Conservation (phyloP, 2,888 invertebrate genomes). For the Tachina grossa region DNA sequence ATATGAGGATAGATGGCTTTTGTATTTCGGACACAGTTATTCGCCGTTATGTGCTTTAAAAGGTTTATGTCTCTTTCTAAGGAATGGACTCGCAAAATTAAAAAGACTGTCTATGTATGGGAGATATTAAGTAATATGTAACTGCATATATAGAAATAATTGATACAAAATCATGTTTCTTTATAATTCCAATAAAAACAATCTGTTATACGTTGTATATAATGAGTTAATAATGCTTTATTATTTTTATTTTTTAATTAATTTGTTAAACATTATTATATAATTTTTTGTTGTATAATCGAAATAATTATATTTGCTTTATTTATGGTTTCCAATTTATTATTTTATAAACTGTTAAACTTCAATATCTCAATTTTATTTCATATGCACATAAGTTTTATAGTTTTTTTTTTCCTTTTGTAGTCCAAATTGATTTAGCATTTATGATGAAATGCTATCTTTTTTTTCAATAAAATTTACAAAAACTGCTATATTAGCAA, state of each 20-base stretch:
- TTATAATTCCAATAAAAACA: background rate
- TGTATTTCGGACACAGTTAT: too few species aligned
- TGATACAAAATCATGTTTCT: background rate
- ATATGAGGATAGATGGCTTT: too few species aligned
- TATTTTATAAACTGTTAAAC: background rate
- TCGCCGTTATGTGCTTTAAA: too few species aligned
- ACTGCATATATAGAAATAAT: too few species aligned
- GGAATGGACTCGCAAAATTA: too few species aligned
- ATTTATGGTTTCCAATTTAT: slow-evolving; percentile 3
- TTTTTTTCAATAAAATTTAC: background rate
- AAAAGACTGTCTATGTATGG: too few species aligned
- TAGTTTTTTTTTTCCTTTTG: background rate
- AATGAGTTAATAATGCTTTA: slow-evolving; percentile 14
- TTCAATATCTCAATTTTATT: background rate
- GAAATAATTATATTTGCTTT: background rate
- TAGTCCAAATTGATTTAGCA: background rate
- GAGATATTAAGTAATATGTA: too few species aligned
- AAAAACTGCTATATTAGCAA: background rate
- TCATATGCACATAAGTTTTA: slow-evolving; percentile 1
- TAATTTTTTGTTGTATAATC: background rate
- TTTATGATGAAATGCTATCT: background rate
- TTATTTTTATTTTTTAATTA: slow-evolving; percentile 10
- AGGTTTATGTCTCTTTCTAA: too few species aligned
- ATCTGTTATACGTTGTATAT: slow-evolving; percentile 16
- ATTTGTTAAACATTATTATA: slow-evolving; percentile 26